Evolutionary conservation across 2,797 vertebrate genomes (phyloP).

Genomic region (Rhabdophis nuchalis): DNA sequence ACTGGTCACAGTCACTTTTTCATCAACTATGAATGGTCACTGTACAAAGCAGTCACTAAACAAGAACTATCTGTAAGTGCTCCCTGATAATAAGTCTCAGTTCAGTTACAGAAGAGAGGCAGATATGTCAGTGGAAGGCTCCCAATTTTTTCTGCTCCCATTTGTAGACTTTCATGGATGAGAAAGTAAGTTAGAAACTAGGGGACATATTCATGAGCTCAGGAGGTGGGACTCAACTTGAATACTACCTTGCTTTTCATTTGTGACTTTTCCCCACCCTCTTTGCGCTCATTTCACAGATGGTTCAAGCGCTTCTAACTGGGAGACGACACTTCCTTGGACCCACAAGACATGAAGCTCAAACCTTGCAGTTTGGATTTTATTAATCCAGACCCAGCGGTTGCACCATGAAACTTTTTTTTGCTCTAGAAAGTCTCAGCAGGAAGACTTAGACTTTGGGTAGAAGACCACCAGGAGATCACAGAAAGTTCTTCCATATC

Average conservation of each 20-base stretch:
- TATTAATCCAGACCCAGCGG: neutral
- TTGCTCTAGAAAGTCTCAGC: neutral
- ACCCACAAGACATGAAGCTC: neutral
- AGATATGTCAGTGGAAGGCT: neutral
- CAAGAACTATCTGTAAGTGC: neutral
- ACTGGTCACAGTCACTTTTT: neutral
- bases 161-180: neutral
- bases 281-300: neutral
- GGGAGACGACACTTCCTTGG: neutral
- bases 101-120: neutral
- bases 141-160: neutral
- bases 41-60: neutral
- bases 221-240: neutral
- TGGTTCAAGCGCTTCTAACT: neutral
- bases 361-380: neutral
- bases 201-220: neutral
- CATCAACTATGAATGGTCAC: neutral
- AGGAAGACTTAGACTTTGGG: neutral
- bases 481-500: neutral
- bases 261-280: neutral
- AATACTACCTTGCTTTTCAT: neutral
- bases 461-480: neutral
- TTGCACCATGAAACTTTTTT: neutral
- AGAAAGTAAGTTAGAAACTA: neutral
- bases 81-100: neutral